A percentile compares a stretch with the other conserved stretches of the same genome.
Conservation (phyloP, 2,797 vertebrate species). For the Octomys mimax region DNA sequence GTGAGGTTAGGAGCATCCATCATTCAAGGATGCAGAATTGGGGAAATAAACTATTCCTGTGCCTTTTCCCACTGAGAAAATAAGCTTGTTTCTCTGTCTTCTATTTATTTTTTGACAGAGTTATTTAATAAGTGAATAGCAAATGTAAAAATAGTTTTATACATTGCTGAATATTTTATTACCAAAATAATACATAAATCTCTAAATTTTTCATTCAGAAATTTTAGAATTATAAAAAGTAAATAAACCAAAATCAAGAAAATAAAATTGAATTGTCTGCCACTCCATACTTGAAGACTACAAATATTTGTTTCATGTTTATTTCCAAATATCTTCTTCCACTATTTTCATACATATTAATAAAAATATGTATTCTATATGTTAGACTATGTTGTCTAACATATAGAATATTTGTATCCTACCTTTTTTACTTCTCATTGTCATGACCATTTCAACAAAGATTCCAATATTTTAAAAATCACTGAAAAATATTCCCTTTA, state of each 20-base stretch:
- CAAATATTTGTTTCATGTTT: conserved; percentile 14
- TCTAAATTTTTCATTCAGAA: conserved; percentile 29
- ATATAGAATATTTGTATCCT: background rate
- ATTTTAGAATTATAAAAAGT: conserved; percentile 16
- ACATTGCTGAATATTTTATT: background rate
- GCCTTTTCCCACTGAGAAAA: conserved; percentile 13
- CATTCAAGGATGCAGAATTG: background rate
- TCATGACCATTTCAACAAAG: conserved; percentile 21
- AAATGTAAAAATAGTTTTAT: conserved; percentile 2
- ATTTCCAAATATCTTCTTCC: conserved; percentile 4
- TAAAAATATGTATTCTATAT: background rate
- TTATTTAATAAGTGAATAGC: background rate
- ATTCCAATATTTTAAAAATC: conserved; percentile 29
- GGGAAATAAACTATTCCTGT: background rate
- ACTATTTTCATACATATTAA: conserved; percentile 41
- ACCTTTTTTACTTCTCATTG: background rate
- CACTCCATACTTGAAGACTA: background rate
- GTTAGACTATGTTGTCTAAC: background rate
- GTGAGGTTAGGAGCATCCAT: background rate
- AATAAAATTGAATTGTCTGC: conserved; percentile 36
- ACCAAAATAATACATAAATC: conserved; percentile 5
- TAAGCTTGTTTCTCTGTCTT: background rate
- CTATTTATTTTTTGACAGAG: conserved; percentile 3
- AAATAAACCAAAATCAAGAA: conserved; percentile 41
- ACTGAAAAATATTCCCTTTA: background rate